Base-by-base conservation (phyloP, 2,113 vertebrate genomes). In the Lophius piscatorius region DNA sequence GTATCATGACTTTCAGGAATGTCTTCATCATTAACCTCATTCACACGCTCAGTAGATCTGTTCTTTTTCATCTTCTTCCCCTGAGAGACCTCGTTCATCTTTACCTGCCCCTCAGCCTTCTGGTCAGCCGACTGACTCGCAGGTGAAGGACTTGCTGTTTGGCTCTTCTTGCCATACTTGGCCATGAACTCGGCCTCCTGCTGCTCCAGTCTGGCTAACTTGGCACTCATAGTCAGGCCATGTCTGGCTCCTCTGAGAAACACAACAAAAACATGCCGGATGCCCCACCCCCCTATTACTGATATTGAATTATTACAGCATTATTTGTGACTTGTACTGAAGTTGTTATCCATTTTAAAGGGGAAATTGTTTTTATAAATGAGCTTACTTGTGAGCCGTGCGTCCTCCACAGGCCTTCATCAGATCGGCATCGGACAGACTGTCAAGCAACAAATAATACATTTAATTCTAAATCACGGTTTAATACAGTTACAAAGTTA, bases 371-470 rank as follows among this genome's bases (percentile, higher is more conserved):
- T 21, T 7, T 3, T 6, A 33, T 29, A 1, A 11, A 63, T 20
- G 1, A 0, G 75, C 95, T 92, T 83, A 98, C 97, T 96, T 98
- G 87, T 98, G 95, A 12, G 95, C 96, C 0, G 95, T 99, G 34
- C 95, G 92, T 17, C 96, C 96, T 40, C 96, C 94, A 1, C 96
- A 98, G 0, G 58, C 94, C 60, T 83, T 92, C 60, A 96, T 63
- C 13, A 98, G 88, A 20, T 95, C 92, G 24, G 91, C 80, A 0
- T 98, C 95, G 0, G 94, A 94, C 28, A 98, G 78, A 57, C 94
- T 98, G 77, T 14, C 1, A n/a, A 40, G 26, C 6, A 55, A 12
- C 18, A 61, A 41, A 0, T 0, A 34, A 39, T 5, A 28, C 4
- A 7, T 33, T 49, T 1, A 9, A 36, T 11, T 18, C 9, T 22